These are phyloP conservation scores for Microcebus ravelobensis DNA, from an alignment of 2,113 vertebrate genomes.

Conservation along the genomic window DNA sequence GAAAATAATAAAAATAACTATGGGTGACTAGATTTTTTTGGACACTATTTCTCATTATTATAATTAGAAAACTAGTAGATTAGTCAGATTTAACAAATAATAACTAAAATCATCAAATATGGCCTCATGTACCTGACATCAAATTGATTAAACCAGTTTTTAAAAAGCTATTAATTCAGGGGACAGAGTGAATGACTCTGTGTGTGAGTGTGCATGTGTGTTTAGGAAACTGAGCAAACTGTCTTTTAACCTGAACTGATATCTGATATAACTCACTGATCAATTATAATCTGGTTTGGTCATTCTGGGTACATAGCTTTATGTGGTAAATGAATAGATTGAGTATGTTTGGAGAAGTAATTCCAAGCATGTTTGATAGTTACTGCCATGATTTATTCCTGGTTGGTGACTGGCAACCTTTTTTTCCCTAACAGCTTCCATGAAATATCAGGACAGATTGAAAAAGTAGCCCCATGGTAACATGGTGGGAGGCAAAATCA, in stretches of 20 bases:
- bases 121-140: not conserved
- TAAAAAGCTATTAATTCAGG: not conserved
- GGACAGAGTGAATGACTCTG: not conserved
- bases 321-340: not conserved
- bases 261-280: not conserved
- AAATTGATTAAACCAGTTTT: slow-evolving; percentile 23
- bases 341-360: not conserved
- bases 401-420: not conserved
- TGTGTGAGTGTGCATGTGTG: too few relatives aligned
- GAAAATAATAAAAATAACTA: slow-evolving; percentile 17
- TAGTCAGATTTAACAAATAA: slow-evolving; percentile 24
- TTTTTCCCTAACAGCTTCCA: not conserved
- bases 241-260: not conserved
- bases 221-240: not conserved
- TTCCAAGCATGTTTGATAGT: not conserved
- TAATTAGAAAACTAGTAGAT: slow-evolving; percentile 14
- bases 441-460: not conserved
- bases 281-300: slow-evolving; percentile 4
- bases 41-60: slow-evolving; percentile 8
- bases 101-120: slow-evolving; percentile 10
- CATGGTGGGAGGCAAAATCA: slow-evolving; percentile 26
- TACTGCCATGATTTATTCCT: not conserved
- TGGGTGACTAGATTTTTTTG: not conserved
- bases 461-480: not conserved
- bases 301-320: not conserved